Base-by-base conservation (phyloP, 2,888 invertebrate genomes). In the Phania funesta region DNA sequence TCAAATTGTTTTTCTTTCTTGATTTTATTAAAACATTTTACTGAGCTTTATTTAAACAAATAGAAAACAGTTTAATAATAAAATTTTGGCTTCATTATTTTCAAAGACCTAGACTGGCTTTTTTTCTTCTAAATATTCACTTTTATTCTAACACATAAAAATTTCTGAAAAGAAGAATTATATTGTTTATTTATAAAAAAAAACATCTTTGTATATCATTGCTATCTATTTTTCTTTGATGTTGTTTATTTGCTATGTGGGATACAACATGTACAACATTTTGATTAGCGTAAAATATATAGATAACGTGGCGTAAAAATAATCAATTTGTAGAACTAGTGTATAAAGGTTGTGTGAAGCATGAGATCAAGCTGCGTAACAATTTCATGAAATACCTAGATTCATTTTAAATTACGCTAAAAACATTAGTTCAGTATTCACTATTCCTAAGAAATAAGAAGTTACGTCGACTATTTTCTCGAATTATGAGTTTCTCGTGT, bases 71-170 rank as follows among this genome's bases (percentile, higher is more conserved):
- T 68, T 44, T 75, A 70, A 65, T 46, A 65, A 54, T 6, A 44
- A 50, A 50, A 64, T 56, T 52, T 54, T 70, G 73, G 83, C 83
- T 70, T 77, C 74, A 70, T 58, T 22, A 54, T 41, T 71, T 67
- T 22, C n/a, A 65, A 54, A 71, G 76, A 76, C 52, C 52, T 71
- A 76, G 52, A 56, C 54, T 54, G 77, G 68, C n/a, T n/a, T n/a
- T n/a, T 74, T 74, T 68, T 50, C 50, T 54, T 64, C 35, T 60
- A 44, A 35, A 48, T 56, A 62, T 41, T 11, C 22, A 22, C 24
- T 20, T 35, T 1, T 13, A 32, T 20, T 13, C 3, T 16, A 73
- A 52, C 11, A 46, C 1, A 50, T 26, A 41, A 20, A 4, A 29
- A 24, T 26, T 22, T 58, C 18, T 22, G 16, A 44, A 75, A 58